Conservation (phyloP, 2,797 vertebrate genomes). For the Lacerta viridis region DNA sequence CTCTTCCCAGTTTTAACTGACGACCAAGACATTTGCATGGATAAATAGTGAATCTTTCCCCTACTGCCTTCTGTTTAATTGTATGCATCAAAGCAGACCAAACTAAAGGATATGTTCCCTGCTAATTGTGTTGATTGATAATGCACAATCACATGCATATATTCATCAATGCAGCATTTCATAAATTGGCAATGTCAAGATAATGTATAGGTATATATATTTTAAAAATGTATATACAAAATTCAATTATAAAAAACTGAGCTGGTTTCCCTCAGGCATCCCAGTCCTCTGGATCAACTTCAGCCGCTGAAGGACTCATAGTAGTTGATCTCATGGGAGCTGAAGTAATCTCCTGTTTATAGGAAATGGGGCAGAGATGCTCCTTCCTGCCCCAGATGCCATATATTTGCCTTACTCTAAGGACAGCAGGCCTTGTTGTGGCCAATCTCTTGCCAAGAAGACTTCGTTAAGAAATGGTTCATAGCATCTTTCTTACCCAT, state of each 20-base stretch:
- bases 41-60: slow-evolving; percentile 18
- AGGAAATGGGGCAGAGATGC: background rate
- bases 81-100: background rate
- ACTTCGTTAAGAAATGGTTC: background rate
- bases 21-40: slow-evolving; percentile 39
- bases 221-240: background rate
- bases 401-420: background rate
- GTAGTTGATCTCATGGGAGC: background rate
- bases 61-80: slow-evolving; percentile 17
- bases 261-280: background rate
- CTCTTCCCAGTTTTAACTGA: slow-evolving; percentile 43
- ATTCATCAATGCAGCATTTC: background rate
- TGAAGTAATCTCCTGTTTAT: slow-evolving; percentile 5
- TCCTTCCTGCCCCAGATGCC: background rate
- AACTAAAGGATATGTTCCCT: background rate
- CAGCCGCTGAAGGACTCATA: background rate
- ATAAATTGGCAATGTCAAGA: background rate
- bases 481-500: too few relatives aligned
- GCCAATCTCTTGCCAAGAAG: background rate
- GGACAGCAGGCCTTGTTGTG: background rate
- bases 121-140: background rate
- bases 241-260: background rate
- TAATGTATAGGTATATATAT: too few relatives aligned
- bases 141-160: background rate
- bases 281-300: background rate